These are phyloP conservation scores for Fissipunctia ypsillon DNA, from an alignment of 2,888 invertebrate genomes.

Conservation along the genomic window DNA sequence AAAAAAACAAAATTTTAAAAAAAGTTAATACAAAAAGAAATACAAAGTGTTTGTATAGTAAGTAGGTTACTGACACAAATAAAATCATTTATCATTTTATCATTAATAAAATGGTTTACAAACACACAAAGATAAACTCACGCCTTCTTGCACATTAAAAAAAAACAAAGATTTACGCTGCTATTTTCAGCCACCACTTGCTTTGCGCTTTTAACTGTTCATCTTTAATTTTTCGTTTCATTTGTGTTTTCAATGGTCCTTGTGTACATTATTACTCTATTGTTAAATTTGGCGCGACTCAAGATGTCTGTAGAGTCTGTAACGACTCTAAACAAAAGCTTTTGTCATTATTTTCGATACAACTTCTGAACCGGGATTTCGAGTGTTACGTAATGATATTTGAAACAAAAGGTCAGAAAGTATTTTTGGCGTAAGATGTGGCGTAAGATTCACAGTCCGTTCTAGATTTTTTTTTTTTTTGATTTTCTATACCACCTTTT, in stretches of 20 bases:
- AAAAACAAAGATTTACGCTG: too few relatives aligned
- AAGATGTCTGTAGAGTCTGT: neutral
- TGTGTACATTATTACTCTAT: neutral
- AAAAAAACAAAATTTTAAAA: too few relatives aligned
- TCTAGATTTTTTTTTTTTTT: too few relatives aligned
- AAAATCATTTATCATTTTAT: too few relatives aligned
- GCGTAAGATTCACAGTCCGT: neutral
- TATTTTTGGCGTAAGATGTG: neutral
- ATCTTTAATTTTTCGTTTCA: neutral
- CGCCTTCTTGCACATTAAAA: too few relatives aligned
- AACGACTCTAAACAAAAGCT: neutral
- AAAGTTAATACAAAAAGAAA: too few relatives aligned
- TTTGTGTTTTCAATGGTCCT: neutral
- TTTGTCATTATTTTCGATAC: constrained; percentile 14
- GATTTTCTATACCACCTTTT: neutral
- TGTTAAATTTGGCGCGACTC: neutral
- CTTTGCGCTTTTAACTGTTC: too few relatives aligned
- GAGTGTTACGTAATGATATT: constrained; percentile 2
- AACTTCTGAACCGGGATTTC: neutral
- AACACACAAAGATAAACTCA: too few relatives aligned
- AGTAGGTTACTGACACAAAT: too few relatives aligned
- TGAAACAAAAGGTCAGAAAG: neutral
- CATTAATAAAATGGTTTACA: too few relatives aligned
- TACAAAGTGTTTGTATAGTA: too few relatives aligned
- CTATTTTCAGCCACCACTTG: too few relatives aligned